phyloP scores from a whole-genome alignment of 2,888 invertebrate species.

The Diarsia rubi region DNA sequence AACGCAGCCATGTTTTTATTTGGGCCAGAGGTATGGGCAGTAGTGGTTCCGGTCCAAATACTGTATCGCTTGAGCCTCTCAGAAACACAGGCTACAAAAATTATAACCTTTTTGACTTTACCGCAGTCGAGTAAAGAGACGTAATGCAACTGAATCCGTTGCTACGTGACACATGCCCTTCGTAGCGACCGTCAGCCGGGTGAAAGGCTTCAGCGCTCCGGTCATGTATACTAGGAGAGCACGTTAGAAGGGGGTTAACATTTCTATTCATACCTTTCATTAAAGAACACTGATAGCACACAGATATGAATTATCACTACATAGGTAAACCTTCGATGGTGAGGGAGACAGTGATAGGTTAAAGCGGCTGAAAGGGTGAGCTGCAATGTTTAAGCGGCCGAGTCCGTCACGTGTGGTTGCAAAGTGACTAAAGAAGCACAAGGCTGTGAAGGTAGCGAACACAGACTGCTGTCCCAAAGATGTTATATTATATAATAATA shows the following conservation, averaged over 20 bases:
- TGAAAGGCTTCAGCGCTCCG: slow-evolving; percentile 2
- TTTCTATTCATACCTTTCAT: background rate
- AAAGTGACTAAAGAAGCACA: too few relatives aligned
- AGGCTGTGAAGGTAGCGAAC: too few relatives aligned
- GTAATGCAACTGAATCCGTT: background rate
- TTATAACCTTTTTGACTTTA: background rate
- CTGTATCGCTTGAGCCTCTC: too few relatives aligned
- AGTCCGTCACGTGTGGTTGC: too few relatives aligned
- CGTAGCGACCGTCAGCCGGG: background rate
- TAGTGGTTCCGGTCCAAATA: too few relatives aligned
- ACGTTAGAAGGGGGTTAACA: background rate
- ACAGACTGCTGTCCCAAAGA: too few relatives aligned
- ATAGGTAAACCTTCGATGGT: background rate
- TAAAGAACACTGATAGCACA: slow-evolving; percentile 3
- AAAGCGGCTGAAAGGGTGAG: background rate
- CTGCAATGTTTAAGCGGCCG: too few relatives aligned
- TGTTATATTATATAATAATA: too few relatives aligned
- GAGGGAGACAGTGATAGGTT: background rate
- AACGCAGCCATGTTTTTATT: too few relatives aligned
- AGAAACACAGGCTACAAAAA: background rate
- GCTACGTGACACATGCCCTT: background rate
- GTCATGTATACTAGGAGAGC: slow-evolving; percentile 15
- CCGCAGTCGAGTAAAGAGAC: background rate
- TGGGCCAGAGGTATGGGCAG: too few relatives aligned
- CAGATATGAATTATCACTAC: background rate